These are phyloP conservation scores for Cryptoblepharus egeriae DNA, from an alignment of 2,797 vertebrate genomes.

Conservation along the genomic window DNA sequence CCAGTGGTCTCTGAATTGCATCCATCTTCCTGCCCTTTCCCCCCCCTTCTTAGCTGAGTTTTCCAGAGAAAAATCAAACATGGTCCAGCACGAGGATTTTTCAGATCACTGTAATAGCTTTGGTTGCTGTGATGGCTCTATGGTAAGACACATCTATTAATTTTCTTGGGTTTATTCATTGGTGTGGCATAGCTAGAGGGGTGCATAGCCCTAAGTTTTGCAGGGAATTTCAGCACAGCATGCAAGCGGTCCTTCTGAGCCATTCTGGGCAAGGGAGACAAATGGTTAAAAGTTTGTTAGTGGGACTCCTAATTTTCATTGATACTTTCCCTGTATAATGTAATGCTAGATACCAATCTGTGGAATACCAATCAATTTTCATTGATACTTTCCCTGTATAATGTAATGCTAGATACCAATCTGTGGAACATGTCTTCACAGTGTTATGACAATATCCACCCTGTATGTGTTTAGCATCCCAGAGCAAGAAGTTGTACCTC, in stretches of 20 bases:
- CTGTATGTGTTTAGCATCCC: slow-evolving; percentile 86
- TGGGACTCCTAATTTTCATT: too few relatives aligned
- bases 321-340: neutral
- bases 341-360: slow-evolving; percentile 24
- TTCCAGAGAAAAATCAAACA: slow-evolving; percentile 67
- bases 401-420: slow-evolving; percentile 22
- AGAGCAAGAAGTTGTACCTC: slow-evolving; percentile 55
- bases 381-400: neutral
- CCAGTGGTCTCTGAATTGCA: neutral
- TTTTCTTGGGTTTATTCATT: neutral
- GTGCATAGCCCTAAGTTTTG: too few relatives aligned
- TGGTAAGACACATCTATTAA: slow-evolving; percentile 81
- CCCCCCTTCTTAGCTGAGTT: slow-evolving; percentile 64
- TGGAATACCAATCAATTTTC: too few relatives aligned
- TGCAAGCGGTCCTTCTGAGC: too few relatives aligned
- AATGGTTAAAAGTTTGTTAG: too few relatives aligned
- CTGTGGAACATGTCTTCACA: slow-evolving; percentile 69
- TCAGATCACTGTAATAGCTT: slow-evolving; percentile 78
- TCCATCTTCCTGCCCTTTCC: neutral
- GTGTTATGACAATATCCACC: slow-evolving; percentile 85
- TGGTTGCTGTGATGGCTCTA: slow-evolving; percentile 87
- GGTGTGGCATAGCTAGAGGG: too few relatives aligned
- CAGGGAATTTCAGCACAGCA: too few relatives aligned
- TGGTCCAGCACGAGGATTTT: slow-evolving; percentile 82
- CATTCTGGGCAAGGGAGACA: too few relatives aligned